These are phyloP conservation scores for Drosophila percnosoma DNA, from an alignment of 2,888 invertebrate genomes.

Conservation along the genomic window DNA sequence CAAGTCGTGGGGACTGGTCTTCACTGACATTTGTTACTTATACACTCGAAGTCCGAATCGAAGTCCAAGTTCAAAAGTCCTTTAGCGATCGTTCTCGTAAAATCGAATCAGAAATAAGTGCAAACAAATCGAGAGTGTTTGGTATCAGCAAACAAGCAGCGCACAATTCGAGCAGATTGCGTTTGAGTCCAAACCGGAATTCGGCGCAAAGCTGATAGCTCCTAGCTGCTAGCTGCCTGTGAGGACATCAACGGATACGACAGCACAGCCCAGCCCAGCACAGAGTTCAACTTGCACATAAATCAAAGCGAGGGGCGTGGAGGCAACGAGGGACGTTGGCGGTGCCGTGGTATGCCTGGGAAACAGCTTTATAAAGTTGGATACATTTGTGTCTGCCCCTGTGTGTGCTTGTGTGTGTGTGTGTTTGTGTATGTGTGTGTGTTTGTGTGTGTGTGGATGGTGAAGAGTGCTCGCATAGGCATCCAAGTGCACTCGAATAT, in stretches of 20 bases:
- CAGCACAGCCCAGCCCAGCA: conserved; percentile 8
- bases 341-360: conserved; percentile 49
- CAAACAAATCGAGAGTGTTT: conserved; percentile 73
- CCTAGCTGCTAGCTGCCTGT: conserved; percentile 6
- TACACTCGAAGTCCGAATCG: conserved; percentile 1
- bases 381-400: conserved; percentile 15
- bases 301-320: conserved; percentile 57
- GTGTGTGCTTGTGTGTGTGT: conserved; percentile 13
- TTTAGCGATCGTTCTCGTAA: conserved; percentile 35
- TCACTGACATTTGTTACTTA: not conserved
- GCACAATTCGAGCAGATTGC: conserved; percentile 62
- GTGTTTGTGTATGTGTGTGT: conserved; percentile 10
- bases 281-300: conserved; percentile 60
- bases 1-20: not conserved
- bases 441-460: conserved; percentile 20
- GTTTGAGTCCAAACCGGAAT: conserved; percentile 33
- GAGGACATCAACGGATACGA: conserved; percentile 9
- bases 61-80: conserved; percentile 29
- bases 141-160: conserved; percentile 49
- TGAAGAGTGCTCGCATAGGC: conserved; percentile 59
- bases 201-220: conserved; percentile 12
- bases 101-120: conserved; percentile 68
- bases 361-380: conserved; percentile 50
- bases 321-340: conserved; percentile 2
- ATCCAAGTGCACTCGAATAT: conserved; percentile 74